Percentiles rank a stretch among this genome's conserved stretches.
phyloP scores from a whole-genome alignment of 2,113 vertebrate species.

The Tetrax tetrax region DNA sequence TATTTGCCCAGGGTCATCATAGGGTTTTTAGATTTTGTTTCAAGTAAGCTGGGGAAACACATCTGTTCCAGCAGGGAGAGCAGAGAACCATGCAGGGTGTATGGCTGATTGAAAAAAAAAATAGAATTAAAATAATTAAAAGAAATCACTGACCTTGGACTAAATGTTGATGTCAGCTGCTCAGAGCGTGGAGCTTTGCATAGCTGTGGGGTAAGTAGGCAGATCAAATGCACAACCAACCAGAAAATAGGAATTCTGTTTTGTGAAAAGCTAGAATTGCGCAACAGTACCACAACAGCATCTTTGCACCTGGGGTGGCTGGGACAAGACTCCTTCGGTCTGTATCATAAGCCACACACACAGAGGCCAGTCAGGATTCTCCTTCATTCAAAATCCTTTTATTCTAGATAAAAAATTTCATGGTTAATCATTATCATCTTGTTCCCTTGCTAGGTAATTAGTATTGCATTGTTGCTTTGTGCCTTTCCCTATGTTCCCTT shows the following conservation, averaged over 20 bases:
- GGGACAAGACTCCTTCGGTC: background rate
- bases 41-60: background rate
- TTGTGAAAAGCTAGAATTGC: background rate
- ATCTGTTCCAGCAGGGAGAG: background rate
- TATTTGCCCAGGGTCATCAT: background rate
- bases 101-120: background rate
- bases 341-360: background rate
- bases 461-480: constrained; percentile 66
- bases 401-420: constrained; percentile 54
- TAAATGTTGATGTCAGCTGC: constrained; percentile 14
- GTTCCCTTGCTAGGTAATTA: constrained; percentile 72
- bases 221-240: constrained; percentile 41
- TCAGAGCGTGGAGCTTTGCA: background rate
- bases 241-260: constrained; percentile 34
- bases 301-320: background rate
- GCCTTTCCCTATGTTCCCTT: constrained; percentile 51
- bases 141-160: constrained; percentile 48
- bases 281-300: background rate
- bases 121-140: constrained; percentile 33
- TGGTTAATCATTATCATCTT: constrained; percentile 68
- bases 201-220: background rate
- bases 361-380: background rate
- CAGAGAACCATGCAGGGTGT: background rate
- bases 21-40: background rate
- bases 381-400: background rate